Evolutionary conservation across 2,797 vertebrate species (phyloP).

Genomic region (Phalloptychus januarius): DNA sequence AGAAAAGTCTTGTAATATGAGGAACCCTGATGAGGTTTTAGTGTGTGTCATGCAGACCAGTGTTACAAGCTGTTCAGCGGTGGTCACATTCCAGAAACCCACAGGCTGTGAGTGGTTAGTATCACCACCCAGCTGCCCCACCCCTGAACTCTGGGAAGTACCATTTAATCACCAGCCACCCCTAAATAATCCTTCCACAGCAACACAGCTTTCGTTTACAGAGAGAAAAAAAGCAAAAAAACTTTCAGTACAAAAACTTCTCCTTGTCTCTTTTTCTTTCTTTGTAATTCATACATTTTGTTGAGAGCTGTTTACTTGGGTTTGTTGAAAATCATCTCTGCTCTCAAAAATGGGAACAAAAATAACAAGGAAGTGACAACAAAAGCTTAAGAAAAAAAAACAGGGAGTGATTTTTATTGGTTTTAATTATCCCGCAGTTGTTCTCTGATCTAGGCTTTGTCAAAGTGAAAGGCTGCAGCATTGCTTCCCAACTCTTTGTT

Average conservation of each 20-base stretch:
- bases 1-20: conserved; percentile 33
- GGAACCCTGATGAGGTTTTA: conserved; percentile 23
- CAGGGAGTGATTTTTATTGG: conserved; percentile 46
- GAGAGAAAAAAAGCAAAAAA: conserved; percentile 15
- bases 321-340: conserved; percentile 33
- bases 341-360: conserved; percentile 6
- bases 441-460: conserved; percentile 38
- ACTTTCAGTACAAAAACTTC: conserved; percentile 21
- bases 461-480: conserved; percentile 39
- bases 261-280: conserved; percentile 34
- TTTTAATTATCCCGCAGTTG: conserved; percentile 48
- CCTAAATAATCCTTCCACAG: conserved; percentile 57
- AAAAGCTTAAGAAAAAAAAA: conserved; percentile 23
- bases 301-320: neutral
- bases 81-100: conserved; percentile 73
- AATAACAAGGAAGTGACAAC: conserved; percentile 12
- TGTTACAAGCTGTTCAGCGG: conserved; percentile 36
- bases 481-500: conserved; percentile 61
- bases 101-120: conserved; percentile 58
- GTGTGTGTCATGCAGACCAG: conserved; percentile 29
- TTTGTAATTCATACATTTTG: conserved; percentile 18
- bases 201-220: conserved; percentile 27
- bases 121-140: conserved; percentile 21
- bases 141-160: conserved; percentile 39
- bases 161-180: conserved; percentile 61